Percentiles rank a stretch among this genome's conserved stretches.
These are phyloP conservation scores for Orthosia gothica DNA, from an alignment of 2,888 invertebrate genomes.

Conservation along the genomic window DNA sequence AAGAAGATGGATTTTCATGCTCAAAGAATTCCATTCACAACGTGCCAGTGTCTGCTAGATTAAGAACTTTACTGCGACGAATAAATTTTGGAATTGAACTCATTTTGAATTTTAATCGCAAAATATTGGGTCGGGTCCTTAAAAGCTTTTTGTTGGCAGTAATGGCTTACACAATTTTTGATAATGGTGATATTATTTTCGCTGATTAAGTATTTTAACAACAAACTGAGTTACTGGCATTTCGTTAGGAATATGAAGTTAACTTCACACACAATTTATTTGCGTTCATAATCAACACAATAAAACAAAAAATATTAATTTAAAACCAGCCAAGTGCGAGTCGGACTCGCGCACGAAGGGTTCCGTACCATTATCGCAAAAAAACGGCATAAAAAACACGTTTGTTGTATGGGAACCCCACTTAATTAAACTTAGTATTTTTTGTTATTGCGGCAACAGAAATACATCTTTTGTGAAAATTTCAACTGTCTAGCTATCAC, in stretches of 20 bases:
- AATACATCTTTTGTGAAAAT: too few relatives aligned
- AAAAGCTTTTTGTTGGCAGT: conserved; percentile 65
- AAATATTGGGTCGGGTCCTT: conserved; percentile 58
- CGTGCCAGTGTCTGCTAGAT: conserved; percentile 69
- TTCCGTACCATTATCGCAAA: too few relatives aligned
- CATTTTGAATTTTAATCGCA: conserved; percentile 70
- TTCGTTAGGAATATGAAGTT: conserved; percentile 6
- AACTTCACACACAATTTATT: background rate
- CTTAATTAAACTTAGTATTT: too few relatives aligned
- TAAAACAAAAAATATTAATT: background rate
- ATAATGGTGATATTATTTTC: conserved; percentile 31
- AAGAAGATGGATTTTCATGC: conserved; percentile 71
- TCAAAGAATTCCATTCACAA: conserved; percentile 68
- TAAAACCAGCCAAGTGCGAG: too few relatives aligned
- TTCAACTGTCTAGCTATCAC: too few relatives aligned
- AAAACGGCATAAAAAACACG: too few relatives aligned
- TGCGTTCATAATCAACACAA: background rate
- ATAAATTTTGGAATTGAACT: conserved; percentile 65
- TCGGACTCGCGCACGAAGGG: too few relatives aligned
- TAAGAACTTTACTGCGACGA: conserved; percentile 65
- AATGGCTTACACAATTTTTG: conserved; percentile 56
- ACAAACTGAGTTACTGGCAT: background rate
- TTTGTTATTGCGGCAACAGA: too few relatives aligned
- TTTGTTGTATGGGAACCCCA: too few relatives aligned
- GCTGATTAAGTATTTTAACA: conserved; percentile 19